A percentile compares a stretch with the other conserved stretches of the same genome.
Conservation (phyloP, 2,113 vertebrate species). For the Tauraco erythrolophus region DNA sequence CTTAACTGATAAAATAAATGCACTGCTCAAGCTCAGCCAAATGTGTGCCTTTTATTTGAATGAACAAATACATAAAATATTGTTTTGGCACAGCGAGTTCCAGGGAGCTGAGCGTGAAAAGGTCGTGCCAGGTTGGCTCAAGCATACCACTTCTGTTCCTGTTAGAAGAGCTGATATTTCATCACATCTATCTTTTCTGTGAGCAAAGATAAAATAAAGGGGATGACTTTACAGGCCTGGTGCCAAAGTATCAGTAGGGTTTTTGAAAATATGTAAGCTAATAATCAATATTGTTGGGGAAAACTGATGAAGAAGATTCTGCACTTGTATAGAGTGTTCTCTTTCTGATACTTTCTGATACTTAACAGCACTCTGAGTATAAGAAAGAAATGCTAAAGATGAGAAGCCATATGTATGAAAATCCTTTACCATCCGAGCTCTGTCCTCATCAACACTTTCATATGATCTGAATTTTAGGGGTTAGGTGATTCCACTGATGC, state of each 20-base stretch:
- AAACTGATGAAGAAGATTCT: neutral
- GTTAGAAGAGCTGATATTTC: neutral
- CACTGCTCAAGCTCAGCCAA: no score
- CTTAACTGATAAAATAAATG: no score
- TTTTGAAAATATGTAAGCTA: neutral
- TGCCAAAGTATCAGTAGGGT: neutral
- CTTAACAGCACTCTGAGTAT: neutral
- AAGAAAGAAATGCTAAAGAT: neutral
- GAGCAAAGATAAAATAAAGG: neutral
- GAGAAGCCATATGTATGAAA: neutral
- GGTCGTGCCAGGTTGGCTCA: neutral
- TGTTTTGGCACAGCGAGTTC: neutral
- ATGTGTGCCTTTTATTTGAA: no score
- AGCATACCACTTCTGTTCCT: neutral
- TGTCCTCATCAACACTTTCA: neutral
- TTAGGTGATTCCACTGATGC: neutral
- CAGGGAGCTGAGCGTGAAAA: neutral
- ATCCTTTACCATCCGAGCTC: neutral
- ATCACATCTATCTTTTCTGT: neutral
- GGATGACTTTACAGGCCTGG: neutral
- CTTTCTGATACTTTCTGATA: neutral
- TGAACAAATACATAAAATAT: neutral
- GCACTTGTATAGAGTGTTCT: neutral
- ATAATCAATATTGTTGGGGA: neutral
- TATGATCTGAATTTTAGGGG: neutral